Base-by-base conservation (phyloP, 2,113 vertebrate species). In the Thinocorus orbignyianus region DNA sequence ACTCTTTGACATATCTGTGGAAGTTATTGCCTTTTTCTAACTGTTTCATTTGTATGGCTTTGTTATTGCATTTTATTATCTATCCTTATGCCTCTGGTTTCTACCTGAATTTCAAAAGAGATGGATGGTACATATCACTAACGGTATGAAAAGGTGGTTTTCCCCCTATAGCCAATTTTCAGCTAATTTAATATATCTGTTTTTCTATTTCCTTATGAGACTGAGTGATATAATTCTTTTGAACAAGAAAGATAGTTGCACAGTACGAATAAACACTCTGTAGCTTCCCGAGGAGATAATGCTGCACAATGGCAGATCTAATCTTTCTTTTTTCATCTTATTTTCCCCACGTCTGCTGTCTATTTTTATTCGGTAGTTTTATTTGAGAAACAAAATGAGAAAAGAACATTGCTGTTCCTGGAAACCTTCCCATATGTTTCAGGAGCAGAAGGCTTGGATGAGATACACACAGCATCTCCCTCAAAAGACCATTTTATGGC, bases 311-410 rank as follows among this genome's bases (percentile, higher is more conserved):
- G 19, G 46, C 76, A 68, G 51, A 41, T 52, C 61, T 65, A 92
- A 71, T 54, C 51, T 88, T 81, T 33, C 79, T 42, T 69, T 83
- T 84, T 16, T 7, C 12, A 20, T 39, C 37, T 65, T 74, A 26
- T 73, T 94, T 90, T 58, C 42, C 37, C 90, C 48, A 64, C 0
- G 1, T 65, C 48, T 70, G 44, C 46, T 81, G 86, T 84, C 77
- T 96, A 69, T 84, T 96, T 96, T 93, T 86, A 90, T 42, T 60
- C 80, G 48, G 52, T 60, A 61, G 68, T 83, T 86, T 86, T 80
- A 26, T 42, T 58, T 73, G 64, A 86, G 85, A 60, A 86, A 80
- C 11, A 91, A 86, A 92, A 86, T 55, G 60, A 70, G 68, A 33
- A 31, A 82, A 90, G 76, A 83, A 31, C 7, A 10, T 77, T 83